Percentiles rank a stretch among this genome's conserved stretches.
Conservation (phyloP, 1,140 invertebrate species). For the Diorhabda carinulata region DNA sequence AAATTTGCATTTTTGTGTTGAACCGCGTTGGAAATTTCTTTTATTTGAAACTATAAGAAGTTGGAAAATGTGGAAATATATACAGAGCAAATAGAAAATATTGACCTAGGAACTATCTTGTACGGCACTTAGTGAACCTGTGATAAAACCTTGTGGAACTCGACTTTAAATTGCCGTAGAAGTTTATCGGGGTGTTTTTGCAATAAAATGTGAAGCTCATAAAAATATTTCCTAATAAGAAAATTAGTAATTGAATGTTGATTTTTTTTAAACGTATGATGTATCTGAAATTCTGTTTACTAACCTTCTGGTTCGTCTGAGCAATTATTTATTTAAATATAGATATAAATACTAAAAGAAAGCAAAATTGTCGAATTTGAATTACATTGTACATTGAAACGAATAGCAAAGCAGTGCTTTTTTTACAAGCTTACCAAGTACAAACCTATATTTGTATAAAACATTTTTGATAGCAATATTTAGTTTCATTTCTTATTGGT, state of each 20-base stretch:
- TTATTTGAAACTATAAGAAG: not conserved
- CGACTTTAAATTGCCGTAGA: not conserved
- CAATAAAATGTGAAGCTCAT: conserved; percentile 22
- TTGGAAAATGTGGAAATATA: too few species aligned
- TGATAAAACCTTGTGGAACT: conserved; percentile 22
- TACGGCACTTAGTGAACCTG: conserved; percentile 17
- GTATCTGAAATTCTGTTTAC: not conserved
- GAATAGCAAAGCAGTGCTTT: conserved; percentile 3
- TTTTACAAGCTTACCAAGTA: conserved; percentile 26
- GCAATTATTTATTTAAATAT: not conserved
- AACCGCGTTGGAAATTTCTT: not conserved
- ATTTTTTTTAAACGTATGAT: not conserved
- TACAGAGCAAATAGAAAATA: not conserved
- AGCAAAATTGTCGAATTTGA: not conserved
- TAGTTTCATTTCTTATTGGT: conserved; percentile 13
- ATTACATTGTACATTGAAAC: not conserved
- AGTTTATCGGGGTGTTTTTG: conserved; percentile 25
- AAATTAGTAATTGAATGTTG: conserved; percentile 1
- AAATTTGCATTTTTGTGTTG: not conserved
- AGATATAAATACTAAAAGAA: not conserved
- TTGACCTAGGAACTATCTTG: not conserved
- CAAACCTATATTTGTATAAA: conserved; percentile 23
- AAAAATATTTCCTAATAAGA: conserved; percentile 12
- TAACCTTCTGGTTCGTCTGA: not conserved
- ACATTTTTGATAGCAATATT: conserved; percentile 6